Evolutionary conservation across 1,140 invertebrate genomes (phyloP).

Genomic region (Euwallacea fornicatus): DNA sequence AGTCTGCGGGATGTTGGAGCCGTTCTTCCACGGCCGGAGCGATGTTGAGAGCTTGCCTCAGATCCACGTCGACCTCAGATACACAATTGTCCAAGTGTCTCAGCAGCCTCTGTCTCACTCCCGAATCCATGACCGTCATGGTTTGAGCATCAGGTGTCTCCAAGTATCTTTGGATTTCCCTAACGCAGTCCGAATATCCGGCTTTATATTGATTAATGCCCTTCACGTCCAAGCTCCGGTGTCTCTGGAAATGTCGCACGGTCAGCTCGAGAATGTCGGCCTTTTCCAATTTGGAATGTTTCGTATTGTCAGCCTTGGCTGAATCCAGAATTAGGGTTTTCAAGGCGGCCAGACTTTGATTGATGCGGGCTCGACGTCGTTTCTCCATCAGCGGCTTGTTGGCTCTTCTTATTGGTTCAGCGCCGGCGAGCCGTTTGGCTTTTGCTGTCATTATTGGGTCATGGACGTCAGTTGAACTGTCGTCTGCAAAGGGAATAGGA

Average conservation of each 20-base stretch:
- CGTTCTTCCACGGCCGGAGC: slow-evolving; percentile 32
- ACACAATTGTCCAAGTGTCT: slow-evolving; percentile 72
- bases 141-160: slow-evolving; percentile 69
- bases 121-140: slow-evolving; percentile 64
- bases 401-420: slow-evolving; percentile 58
- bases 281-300: slow-evolving; percentile 85
- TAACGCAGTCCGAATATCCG: slow-evolving; percentile 80
- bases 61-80: slow-evolving; percentile 68
- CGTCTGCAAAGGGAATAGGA: slow-evolving; percentile 17
- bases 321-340: slow-evolving; percentile 78
- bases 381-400: slow-evolving; percentile 94
- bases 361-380: slow-evolving; percentile 82
- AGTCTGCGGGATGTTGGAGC: slow-evolving; percentile 40
- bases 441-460: slow-evolving; percentile 51
- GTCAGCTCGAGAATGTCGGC: slow-evolving; percentile 92
- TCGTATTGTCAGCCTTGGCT: slow-evolving; percentile 68
- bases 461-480: slow-evolving; percentile 34
- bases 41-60: slow-evolving; percentile 55
- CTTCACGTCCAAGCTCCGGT: slow-evolving; percentile 65
- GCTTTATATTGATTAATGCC: slow-evolving; percentile 63
- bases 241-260: slow-evolving; percentile 80
- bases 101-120: slow-evolving; percentile 68
- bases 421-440: slow-evolving; percentile 43
- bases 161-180: slow-evolving; percentile 69
- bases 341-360: slow-evolving; percentile 82